Evolutionary conservation across 2,888 invertebrate species (phyloP).

Genomic region (Crossocerus cetratus): DNA sequence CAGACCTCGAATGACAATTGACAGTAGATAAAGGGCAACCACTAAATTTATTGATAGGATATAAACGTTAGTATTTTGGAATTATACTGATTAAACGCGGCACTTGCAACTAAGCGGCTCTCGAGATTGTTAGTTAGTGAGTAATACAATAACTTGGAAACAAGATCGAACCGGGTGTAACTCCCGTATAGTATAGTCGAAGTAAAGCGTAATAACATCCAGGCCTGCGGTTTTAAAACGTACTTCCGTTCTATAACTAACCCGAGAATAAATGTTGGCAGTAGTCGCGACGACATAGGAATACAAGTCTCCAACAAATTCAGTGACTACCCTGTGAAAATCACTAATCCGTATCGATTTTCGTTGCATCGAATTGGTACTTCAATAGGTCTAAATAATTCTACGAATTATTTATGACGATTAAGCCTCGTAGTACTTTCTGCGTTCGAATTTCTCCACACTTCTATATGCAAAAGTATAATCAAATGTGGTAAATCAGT

Average conservation of each 20-base stretch:
- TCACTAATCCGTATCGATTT: slow-evolving; percentile 1
- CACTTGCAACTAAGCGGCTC: too few relatives aligned
- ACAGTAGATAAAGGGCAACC: slow-evolving; percentile 17
- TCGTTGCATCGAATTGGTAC: slow-evolving; percentile 36
- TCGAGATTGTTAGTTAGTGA: too few relatives aligned
- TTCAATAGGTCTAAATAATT: slow-evolving; percentile 22
- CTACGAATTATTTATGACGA: slow-evolving; percentile 10
- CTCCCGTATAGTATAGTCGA: background rate
- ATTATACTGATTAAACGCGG: background rate
- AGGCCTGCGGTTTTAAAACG: background rate
- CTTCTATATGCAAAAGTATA: background rate
- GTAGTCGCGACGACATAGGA: slow-evolving; percentile 13
- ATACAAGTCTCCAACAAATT: slow-evolving; percentile 16
- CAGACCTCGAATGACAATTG: too few relatives aligned
- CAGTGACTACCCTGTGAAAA: slow-evolving; percentile 34
- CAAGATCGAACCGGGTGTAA: too few relatives aligned
- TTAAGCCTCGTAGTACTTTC: background rate
- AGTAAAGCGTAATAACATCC: too few relatives aligned
- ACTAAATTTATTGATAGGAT: slow-evolving; percentile 18
- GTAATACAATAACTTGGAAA: too few relatives aligned
- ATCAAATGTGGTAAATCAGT: too few relatives aligned
- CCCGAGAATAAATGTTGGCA: slow-evolving; percentile 27
- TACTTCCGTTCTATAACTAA: slow-evolving; percentile 8
- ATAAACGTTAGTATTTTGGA: slow-evolving; percentile 1
- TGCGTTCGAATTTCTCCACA: too few relatives aligned